Base-by-base conservation (phyloP, 2,888 invertebrate species). In the Tenthredo notha region DNA sequence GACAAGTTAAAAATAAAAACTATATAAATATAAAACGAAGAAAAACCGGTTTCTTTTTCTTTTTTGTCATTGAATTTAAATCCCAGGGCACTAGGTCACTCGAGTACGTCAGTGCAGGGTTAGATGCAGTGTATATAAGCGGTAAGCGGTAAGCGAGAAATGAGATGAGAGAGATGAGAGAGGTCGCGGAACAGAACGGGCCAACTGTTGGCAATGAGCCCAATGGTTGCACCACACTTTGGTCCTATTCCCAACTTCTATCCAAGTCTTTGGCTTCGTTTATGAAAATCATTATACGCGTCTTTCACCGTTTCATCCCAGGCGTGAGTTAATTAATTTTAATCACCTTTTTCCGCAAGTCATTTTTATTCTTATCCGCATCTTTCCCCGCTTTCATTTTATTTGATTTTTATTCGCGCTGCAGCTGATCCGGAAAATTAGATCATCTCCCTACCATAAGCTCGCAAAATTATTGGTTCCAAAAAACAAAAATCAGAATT, bases 211-310 rank as follows among this genome's bases (percentile, higher is more conserved):
- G 84, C 84, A 75, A 74, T 40, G 74, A 58, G 84, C 85, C 85
- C 85, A 85, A 85, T 85, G 85, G 70, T 85, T 85, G 85, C 85
- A 84, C 77, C 84, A 84, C 65, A 75, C 80, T 80, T 54, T 77
- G 50, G 50, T 77, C 77, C 77, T 50, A 77, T 77, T 77, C 50
- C 77, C 33, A 77, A 77, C 77, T 77, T 40, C 54, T 54, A 50
- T 77, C 25, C 12, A 7, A 29, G 25, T 21, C 9, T 43, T 25
- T 37, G 37, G 72, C 21, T 74, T 43, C 37, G n/a, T 43, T 40
- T 74, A 77, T 50, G 33, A 77, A 77, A 77, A 77, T 77, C 77
- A 50, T 77, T 50, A 77, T 67, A 67, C 67, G 29, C 67, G 33
- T 12, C 67, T 33, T 67, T 67, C 67, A 33, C 33, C 67, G 25